Base-by-base conservation (phyloP, 2,113 vertebrate species). In the Dissostichus mawsoni region DNA sequence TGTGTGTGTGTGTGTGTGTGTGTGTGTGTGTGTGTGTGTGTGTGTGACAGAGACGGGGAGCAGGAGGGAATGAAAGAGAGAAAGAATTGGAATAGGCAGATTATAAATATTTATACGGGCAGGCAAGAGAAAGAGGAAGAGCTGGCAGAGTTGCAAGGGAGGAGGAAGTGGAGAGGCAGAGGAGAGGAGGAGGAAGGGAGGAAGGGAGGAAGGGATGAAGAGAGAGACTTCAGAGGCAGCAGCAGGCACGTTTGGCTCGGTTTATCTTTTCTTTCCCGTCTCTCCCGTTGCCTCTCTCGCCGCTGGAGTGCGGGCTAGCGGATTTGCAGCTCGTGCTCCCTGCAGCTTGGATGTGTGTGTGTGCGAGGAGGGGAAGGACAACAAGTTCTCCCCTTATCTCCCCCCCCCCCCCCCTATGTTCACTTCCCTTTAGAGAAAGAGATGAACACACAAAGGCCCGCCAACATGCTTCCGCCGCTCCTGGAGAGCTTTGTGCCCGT, bases 81-180 rank as follows among this genome's bases (percentile, higher is more conserved):
- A 82, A 41, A 76, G 76, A 87, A 83, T 68, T 64, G 70, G 66
- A 81, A 82, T 68, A 91, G 70, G 59, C 62, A 74, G 73, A 82
- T 89, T 84, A 90, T 92, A 85, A 91, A 92, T 92, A 93, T 92
- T 91, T 91, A 92, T 90, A 85, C 16, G 16, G 64, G 80, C 48
- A 33, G 67, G 23, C 11, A 33, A 75, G 73, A 81, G 64, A 73
- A 74, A 45, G 61, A 71, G 45, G 45, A 56, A 45, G 61, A 69
- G 61, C 63, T 51, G 67, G 70, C 16, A 41, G 51, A 71, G 73
- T 48, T 75, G 66, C 56, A 50, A 67, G 48, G 80, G 59, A 82
- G 70, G 53, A 65, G 69, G 78, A 69, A 80, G 52, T 73, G 36
- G 36, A 70, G 79, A 68, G 9, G 64, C 61, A 66, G 20, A 58